Evolutionary conservation across 2,888 invertebrate genomes (phyloP).

Genomic region (Anoplius nigerrimus): DNA sequence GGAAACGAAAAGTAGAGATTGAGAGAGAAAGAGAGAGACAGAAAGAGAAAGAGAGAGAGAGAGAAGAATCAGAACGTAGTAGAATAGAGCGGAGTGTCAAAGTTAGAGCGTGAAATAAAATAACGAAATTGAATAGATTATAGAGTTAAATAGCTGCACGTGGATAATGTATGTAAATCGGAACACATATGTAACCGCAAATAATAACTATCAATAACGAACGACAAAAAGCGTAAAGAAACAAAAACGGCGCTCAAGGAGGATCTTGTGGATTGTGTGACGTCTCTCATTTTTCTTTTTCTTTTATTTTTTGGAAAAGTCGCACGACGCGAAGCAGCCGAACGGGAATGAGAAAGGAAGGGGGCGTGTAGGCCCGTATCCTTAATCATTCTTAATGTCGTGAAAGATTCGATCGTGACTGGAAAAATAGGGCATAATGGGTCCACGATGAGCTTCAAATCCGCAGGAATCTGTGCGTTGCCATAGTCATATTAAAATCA

Average conservation of each 20-base stretch:
- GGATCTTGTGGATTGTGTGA: conserved; percentile 38
- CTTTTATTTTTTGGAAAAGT: conserved; percentile 6
- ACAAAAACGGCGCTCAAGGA: conserved; percentile 58
- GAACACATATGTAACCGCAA: conserved; percentile 43
- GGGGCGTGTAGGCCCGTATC: not conserved
- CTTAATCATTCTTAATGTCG: conserved; percentile 1
- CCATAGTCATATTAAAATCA: too few species aligned
- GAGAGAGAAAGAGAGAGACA: conserved; percentile 15
- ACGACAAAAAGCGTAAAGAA: conserved; percentile 62
- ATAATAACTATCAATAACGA: conserved; percentile 53
- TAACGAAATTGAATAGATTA: conserved; percentile 8
- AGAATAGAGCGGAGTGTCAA: conserved; percentile 4
- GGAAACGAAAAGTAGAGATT: not conserved
- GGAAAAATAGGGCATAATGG: not conserved
- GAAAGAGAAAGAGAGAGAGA: conserved; percentile 12
- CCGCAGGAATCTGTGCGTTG: too few species aligned
- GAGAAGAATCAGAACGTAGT: conserved; percentile 15
- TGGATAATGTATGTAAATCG: conserved; percentile 23
- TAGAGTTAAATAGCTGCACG: conserved; percentile 8
- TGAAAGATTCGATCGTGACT: not conserved
- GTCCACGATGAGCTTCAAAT: not conserved
- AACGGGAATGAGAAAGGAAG: conserved; percentile 4
- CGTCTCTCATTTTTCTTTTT: conserved; percentile 4
- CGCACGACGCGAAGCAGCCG: conserved; percentile 40
- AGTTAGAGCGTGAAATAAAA: conserved; percentile 20